A percentile compares a stretch with the other conserved stretches of the same genome.
Conservation (phyloP, 2,888 invertebrate species). For the Tolmerus cingulatus region DNA sequence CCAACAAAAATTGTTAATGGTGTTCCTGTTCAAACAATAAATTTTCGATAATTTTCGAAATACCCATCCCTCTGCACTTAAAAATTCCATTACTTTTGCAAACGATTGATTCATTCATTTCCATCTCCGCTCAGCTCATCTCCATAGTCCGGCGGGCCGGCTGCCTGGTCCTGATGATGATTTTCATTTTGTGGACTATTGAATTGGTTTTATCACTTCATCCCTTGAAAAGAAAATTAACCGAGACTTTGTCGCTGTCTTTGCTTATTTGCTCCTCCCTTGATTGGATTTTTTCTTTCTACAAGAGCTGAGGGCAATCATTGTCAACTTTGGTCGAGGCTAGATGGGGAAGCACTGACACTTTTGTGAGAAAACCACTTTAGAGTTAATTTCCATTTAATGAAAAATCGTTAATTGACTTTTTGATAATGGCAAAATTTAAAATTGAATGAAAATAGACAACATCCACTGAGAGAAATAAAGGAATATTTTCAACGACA, state of each 20-base stretch:
- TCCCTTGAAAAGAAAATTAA: neutral
- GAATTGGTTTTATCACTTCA: neutral
- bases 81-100: slow-evolving; percentile 19
- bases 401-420: slow-evolving; percentile 4
- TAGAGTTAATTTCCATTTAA: neutral
- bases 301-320: neutral
- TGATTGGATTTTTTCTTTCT: neutral
- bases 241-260: neutral
- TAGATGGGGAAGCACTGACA: neutral
- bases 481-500: neutral
- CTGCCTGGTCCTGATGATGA: neutral
- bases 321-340: neutral
- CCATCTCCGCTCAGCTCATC: neutral
- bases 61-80: neutral
- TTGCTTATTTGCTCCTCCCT: neutral
- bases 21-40: neutral
- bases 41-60: neutral
- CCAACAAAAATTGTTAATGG: neutral
- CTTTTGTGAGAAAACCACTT: neutral
- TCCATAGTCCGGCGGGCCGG: neutral
- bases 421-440: neutral
- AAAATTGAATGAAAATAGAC: neutral
- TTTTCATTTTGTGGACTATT: slow-evolving; percentile 10
- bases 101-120: slow-evolving; percentile 4
- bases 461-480: neutral